Percentiles rank a stretch among this genome's conserved stretches.
phyloP scores from a whole-genome alignment of 2,797 vertebrate species.

The Takifugu rubripes region DNA sequence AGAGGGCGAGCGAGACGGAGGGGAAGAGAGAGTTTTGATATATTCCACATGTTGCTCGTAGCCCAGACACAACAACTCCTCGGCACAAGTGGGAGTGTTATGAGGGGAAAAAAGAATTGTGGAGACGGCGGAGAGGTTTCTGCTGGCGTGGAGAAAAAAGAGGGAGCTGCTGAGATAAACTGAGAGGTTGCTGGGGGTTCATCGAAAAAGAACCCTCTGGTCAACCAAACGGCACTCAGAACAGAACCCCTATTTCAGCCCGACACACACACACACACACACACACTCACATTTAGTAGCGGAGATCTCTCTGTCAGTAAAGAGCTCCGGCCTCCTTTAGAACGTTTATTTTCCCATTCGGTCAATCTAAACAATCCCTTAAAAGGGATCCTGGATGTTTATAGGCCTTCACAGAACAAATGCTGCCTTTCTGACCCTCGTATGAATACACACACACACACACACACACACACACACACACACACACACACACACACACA shows the following conservation, averaged over 20 bases:
- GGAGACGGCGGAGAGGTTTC: slow-evolving; percentile 47
- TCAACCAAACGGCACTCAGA: slow-evolving; percentile 49
- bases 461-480: slow-evolving; percentile 11
- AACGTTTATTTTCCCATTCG: slow-evolving; percentile 81
- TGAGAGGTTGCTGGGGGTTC: slow-evolving; percentile 47
- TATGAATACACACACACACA: slow-evolving; percentile 37
- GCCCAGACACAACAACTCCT: slow-evolving; percentile 69
- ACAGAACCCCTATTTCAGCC: slow-evolving; percentile 62
- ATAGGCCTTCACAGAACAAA: slow-evolving; percentile 78
- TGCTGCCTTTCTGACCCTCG: slow-evolving; percentile 73
- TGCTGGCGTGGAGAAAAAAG: slow-evolving; percentile 48
- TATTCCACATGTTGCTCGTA: slow-evolving; percentile 61
- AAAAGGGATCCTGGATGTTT: slow-evolving; percentile 83
- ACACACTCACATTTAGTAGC: slow-evolving; percentile 45
- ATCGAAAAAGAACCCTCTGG: slow-evolving; percentile 38
- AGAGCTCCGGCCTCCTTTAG: slow-evolving; percentile 71
- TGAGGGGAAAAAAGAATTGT: slow-evolving; percentile 19
- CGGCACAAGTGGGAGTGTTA: slow-evolving; percentile 39
- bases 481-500: slow-evolving; percentile 23
- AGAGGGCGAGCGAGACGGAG: slow-evolving; percentile 28
- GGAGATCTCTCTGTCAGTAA: slow-evolving; percentile 67
- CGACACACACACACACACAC: slow-evolving; percentile 18
- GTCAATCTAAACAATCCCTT: slow-evolving; percentile 84
- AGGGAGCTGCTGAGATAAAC: slow-evolving; percentile 29
- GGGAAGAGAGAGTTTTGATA: slow-evolving; percentile 52